A percentile compares a stretch with the other conserved stretches of the same genome.
Conservation (phyloP, 2,888 invertebrate genomes). For the Latrodectus hesperus region DNA sequence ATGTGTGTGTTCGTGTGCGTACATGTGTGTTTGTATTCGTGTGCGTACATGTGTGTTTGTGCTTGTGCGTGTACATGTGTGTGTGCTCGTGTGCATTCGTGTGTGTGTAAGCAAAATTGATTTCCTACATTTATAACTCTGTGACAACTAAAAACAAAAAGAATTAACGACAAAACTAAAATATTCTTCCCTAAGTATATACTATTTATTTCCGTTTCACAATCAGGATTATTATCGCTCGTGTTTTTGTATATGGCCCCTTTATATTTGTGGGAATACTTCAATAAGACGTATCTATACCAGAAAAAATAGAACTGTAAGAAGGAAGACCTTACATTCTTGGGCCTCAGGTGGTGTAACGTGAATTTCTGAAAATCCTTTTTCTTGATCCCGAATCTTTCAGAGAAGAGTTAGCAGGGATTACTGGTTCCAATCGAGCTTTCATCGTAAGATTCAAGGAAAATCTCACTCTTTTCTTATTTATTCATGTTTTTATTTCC, state of each 20-base stretch:
- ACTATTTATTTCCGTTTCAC: too few relatives aligned
- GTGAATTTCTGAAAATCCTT: slow-evolving; percentile 67
- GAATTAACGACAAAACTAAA: too few relatives aligned
- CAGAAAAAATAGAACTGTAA: slow-evolving; percentile 27
- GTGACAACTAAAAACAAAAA: too few relatives aligned
- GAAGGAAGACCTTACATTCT: slow-evolving; percentile 32
- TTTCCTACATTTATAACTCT: too few relatives aligned
- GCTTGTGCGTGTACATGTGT: too few relatives aligned
- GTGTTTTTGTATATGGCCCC: slow-evolving; percentile 37
- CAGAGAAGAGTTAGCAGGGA: slow-evolving; percentile 54
- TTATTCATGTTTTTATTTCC: slow-evolving; percentile 53
- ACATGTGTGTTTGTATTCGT: too few relatives aligned
- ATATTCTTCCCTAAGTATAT: too few relatives aligned
- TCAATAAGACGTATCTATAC: slow-evolving; percentile 19
- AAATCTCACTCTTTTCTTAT: slow-evolving; percentile 57
- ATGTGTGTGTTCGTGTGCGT: too few relatives aligned
- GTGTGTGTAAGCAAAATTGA: too few relatives aligned
- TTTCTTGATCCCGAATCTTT: slow-evolving; percentile 45
- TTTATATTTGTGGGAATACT: slow-evolving; percentile 13
- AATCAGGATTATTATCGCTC: too few relatives aligned
- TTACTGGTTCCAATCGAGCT: slow-evolving; percentile 66
- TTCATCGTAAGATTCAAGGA: slow-evolving; percentile 67
- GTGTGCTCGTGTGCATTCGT: too few relatives aligned
- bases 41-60: too few relatives aligned
- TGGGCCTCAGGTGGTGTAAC: slow-evolving; percentile 68